phyloP scores from a whole-genome alignment of 2,113 vertebrate genomes.

The Megalops atlanticus region DNA sequence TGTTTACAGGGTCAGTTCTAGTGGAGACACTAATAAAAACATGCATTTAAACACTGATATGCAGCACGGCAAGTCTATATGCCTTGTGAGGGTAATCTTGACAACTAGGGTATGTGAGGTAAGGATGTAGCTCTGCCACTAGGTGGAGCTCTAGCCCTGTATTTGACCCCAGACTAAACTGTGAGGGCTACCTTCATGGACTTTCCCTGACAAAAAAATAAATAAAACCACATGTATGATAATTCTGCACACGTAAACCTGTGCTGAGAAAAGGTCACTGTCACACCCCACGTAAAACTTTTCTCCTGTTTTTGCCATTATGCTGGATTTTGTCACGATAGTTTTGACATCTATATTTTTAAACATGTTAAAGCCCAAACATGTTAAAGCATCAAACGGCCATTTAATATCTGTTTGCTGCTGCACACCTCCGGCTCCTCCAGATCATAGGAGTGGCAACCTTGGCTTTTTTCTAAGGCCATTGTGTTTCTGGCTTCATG shows the following conservation, averaged over 20 bases:
- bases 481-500: neutral
- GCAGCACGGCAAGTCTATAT: neutral
- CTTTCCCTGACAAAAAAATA: slow-evolving; percentile 13
- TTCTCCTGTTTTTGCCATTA: neutral
- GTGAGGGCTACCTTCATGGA: neutral
- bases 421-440: neutral
- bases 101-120: neutral
- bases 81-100: neutral
- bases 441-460: neutral
- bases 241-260: neutral
- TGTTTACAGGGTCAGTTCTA: neutral
- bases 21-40: neutral
- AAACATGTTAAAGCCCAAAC: neutral
- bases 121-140: neutral
- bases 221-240: too few species aligned
- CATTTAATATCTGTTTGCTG: neutral
- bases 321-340: neutral
- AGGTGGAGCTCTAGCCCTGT: slow-evolving; percentile 12
- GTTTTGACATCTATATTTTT: neutral
- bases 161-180: neutral
- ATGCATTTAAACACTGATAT: neutral
- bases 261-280: slow-evolving; percentile 3
- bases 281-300: neutral
- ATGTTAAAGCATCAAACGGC: neutral
- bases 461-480: neutral